Percentiles rank a stretch among this genome's conserved stretches.
phyloP scores from a whole-genome alignment of 2,888 invertebrate genomes.

The Magallana nippona region DNA sequence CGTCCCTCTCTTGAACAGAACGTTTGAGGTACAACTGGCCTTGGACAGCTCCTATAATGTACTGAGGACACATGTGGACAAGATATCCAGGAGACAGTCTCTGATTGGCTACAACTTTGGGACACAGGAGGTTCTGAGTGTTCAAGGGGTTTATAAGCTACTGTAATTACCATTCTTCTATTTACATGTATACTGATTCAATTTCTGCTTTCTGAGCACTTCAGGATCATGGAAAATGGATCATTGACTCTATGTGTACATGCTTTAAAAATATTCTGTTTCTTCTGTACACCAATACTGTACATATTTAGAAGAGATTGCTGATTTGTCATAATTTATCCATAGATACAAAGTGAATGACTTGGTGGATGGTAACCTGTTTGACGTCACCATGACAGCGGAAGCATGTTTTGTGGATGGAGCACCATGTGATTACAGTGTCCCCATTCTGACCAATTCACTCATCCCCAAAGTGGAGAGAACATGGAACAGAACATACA shows the following conservation, averaged over 20 bases:
- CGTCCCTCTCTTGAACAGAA: slow-evolving; percentile 47
- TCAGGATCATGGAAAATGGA: too few relatives aligned
- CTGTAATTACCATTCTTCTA: slow-evolving; percentile 54
- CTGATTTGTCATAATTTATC: background rate
- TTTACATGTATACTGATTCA: background rate
- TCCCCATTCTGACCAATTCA: slow-evolving; percentile 39
- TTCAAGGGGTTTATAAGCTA: slow-evolving; percentile 52
- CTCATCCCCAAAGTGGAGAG: slow-evolving; percentile 45
- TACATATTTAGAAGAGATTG: too few relatives aligned
- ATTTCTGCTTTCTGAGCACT: background rate
- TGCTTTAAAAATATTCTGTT: too few relatives aligned
- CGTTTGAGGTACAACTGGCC: slow-evolving; percentile 48
- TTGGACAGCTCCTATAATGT: slow-evolving; percentile 51
- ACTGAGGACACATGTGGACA: slow-evolving; percentile 52
- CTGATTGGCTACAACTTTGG: slow-evolving; percentile 56
- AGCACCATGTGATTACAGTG: slow-evolving; percentile 33
- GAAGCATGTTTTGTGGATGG: slow-evolving; percentile 45
- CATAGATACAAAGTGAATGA: slow-evolving; percentile 44
- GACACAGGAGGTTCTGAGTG: slow-evolving; percentile 49
- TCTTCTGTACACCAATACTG: too few relatives aligned
- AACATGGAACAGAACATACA: slow-evolving; percentile 46
- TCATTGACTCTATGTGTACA: background rate
- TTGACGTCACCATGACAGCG: slow-evolving; percentile 41
- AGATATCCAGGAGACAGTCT: slow-evolving; percentile 46
- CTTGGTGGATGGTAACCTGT: slow-evolving; percentile 43